phyloP scores from a whole-genome alignment of 1,140 invertebrate genomes.

The Rhizoglyphus robini region DNA sequence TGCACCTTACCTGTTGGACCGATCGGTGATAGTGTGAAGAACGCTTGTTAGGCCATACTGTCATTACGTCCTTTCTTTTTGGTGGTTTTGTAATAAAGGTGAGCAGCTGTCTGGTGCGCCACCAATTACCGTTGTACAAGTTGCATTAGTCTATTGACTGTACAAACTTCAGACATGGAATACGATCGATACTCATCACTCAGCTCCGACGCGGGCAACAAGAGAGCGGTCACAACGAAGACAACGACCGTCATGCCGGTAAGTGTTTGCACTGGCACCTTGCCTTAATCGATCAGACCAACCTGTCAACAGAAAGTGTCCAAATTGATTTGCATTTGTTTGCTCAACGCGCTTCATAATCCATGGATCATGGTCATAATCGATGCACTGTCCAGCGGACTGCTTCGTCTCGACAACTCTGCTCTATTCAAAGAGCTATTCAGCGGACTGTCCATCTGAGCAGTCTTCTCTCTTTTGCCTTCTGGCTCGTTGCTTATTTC shows the following conservation, averaged over 20 bases:
- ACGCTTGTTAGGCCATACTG: too few relatives aligned
- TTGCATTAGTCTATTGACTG: too few relatives aligned
- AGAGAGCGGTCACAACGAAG: slow-evolving; percentile 14
- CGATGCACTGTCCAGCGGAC: not conserved
- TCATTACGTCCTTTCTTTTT: too few relatives aligned
- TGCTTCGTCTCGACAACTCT: not conserved
- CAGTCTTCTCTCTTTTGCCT: too few relatives aligned
- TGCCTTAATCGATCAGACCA: too few relatives aligned
- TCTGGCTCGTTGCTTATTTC: too few relatives aligned
- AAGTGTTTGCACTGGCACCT: not conserved
- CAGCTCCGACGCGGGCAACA: not conserved
- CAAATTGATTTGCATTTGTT: not conserved
- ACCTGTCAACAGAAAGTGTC: not conserved
- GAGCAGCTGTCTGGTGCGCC: too few relatives aligned
- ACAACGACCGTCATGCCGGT: slow-evolving; percentile 11
- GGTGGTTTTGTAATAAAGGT: too few relatives aligned
- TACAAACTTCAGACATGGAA: not conserved
- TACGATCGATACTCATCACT: not conserved
- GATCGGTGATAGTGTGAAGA: too few relatives aligned
- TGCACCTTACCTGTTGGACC: too few relatives aligned
- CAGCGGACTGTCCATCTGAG: too few relatives aligned
- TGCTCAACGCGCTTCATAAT: not conserved
- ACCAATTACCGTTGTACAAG: too few relatives aligned
- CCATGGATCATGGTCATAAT: not conserved
- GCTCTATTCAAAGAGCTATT: not conserved